phyloP scores from a whole-genome alignment of 2,113 vertebrate genomes.

The Rhipidura dahli region DNA sequence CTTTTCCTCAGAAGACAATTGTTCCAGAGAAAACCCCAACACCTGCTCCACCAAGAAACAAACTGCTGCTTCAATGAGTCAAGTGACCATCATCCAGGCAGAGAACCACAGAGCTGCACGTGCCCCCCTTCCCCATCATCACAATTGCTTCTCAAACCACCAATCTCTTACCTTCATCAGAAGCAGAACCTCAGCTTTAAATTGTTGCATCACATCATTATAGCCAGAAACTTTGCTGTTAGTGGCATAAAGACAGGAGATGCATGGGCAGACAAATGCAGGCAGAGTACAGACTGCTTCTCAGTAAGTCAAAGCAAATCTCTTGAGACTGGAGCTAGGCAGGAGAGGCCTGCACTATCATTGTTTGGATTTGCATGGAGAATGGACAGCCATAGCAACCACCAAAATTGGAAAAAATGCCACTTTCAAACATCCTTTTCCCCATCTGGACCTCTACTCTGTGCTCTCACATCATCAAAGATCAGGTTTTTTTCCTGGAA shows the following conservation, averaged over 20 bases:
- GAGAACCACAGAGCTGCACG: background rate
- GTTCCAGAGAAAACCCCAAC: accelerated
- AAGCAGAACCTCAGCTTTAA: background rate
- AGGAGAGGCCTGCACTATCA: background rate
- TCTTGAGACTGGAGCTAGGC: background rate
- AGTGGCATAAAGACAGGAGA: background rate
- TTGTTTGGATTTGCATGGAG: background rate
- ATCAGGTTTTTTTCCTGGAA: background rate
- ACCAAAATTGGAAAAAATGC: background rate
- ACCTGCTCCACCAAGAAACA: background rate
- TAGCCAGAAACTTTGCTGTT: background rate
- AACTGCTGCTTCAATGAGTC: background rate
- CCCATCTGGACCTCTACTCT: background rate
- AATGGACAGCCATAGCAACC: background rate
- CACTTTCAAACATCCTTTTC: background rate
- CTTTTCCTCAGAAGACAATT: background rate
- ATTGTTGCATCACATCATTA: background rate
- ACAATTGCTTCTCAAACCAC: background rate
- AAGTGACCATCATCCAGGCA: accelerated
- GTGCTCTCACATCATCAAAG: background rate
- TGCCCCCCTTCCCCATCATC: background rate
- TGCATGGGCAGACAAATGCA: background rate
- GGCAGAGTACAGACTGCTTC: background rate
- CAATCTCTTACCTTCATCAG: background rate
- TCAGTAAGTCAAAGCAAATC: background rate